Evolutionary conservation across 2,888 invertebrate species (phyloP).

Genomic region (Drosophila greeni): DNA sequence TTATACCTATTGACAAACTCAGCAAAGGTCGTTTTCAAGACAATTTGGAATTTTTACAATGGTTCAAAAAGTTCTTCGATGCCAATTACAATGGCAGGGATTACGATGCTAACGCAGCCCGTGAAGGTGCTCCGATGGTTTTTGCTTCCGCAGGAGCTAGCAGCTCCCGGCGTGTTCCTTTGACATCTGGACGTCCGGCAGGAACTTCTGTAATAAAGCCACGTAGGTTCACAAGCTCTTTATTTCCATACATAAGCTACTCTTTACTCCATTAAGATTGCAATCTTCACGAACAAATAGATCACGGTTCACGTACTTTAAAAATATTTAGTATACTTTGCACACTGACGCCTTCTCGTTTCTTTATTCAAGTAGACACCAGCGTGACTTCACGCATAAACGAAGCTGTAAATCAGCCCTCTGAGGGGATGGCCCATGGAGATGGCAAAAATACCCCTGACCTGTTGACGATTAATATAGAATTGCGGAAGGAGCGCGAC

Average conservation of each 20-base stretch:
- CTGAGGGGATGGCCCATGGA: slow-evolving; percentile 40
- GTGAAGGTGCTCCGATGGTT: slow-evolving; percentile 92
- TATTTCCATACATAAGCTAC: neutral
- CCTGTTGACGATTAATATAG: neutral
- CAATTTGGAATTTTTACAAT: slow-evolving; percentile 99
- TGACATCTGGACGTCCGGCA: slow-evolving; percentile 52
- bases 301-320: slow-evolving; percentile 1
- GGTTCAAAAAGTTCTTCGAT: slow-evolving; percentile 99
- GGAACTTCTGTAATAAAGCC: slow-evolving; percentile 71
- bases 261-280: too few species aligned
- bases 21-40: slow-evolving; percentile 99
- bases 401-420: slow-evolving; percentile 40
- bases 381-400: slow-evolving; percentile 72
- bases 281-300: neutral
- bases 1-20: slow-evolving; percentile 82
- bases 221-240: slow-evolving; percentile 68
- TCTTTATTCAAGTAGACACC: slow-evolving; percentile 66
- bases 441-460: neutral
- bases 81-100: slow-evolving; percentile 97
- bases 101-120: slow-evolving; percentile 92
- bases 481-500: slow-evolving; percentile 90
- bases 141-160: slow-evolving; percentile 80
- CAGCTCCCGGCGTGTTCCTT: slow-evolving; percentile 68
- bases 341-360: slow-evolving; percentile 28
- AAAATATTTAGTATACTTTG: neutral